Conservation (phyloP, 2,113 vertebrate genomes). For the Leucoraja erinaceus region DNA sequence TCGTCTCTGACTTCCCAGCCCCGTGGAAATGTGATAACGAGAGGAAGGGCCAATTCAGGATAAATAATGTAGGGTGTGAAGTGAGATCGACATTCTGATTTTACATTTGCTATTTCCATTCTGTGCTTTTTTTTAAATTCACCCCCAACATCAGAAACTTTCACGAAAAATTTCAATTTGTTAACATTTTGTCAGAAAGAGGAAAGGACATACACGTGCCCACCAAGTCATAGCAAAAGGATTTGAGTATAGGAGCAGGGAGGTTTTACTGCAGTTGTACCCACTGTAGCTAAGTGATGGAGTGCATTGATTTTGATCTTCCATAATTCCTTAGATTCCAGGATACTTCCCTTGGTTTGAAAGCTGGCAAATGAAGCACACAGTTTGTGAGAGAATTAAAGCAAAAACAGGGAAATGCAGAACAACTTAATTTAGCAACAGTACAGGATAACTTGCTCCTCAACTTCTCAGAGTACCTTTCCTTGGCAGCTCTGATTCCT, state of each 20-base stretch:
- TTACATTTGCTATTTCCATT: not conserved
- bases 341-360: not conserved
- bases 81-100: not conserved
- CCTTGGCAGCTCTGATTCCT: too few species aligned
- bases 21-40: not conserved
- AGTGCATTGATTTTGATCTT: not conserved
- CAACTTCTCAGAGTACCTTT: too few species aligned
- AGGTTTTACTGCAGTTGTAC: too few species aligned
- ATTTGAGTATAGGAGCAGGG: too few species aligned
- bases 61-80: not conserved
- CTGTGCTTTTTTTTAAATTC: too few species aligned
- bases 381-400: not conserved
- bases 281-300: too few species aligned
- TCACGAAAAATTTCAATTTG: too few species aligned
- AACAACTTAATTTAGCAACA: not conserved
- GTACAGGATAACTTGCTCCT: not conserved
- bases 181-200: too few species aligned
- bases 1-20: too few species aligned
- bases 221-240: too few species aligned
- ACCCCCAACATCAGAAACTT: too few species aligned
- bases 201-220: too few species aligned
- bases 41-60: not conserved
- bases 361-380: not conserved
- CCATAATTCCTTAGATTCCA: not conserved
- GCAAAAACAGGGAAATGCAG: not conserved